These are phyloP conservation scores for Sinelater perroti DNA, from an alignment of 2,888 invertebrate genomes.

Conservation along the genomic window DNA sequence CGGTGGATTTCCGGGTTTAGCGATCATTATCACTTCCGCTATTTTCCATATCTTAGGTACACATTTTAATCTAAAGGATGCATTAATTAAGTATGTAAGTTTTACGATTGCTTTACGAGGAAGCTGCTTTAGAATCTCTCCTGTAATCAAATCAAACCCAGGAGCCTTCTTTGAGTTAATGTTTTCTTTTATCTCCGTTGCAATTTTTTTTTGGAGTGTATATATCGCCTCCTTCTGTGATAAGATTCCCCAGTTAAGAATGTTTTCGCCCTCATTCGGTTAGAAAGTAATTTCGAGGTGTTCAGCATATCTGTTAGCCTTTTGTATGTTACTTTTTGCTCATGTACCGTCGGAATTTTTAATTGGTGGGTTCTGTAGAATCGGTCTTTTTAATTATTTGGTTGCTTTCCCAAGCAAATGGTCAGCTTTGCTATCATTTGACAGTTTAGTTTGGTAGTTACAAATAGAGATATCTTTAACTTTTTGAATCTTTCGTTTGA, in stretches of 20 bases:
- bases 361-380: conserved; percentile 9
- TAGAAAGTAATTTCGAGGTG: conserved; percentile 17
- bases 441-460: conserved; percentile 13
- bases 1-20: conserved; percentile 40
- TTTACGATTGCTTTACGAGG: conserved; percentile 32
- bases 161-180: conserved; percentile 35
- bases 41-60: conserved; percentile 37
- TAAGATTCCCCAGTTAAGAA: not conserved
- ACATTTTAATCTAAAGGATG: conserved; percentile 22
- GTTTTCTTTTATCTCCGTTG: not conserved
- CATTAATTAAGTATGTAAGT: conserved; percentile 12
- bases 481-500: not conserved
- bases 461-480: conserved; percentile 16
- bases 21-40: conserved; percentile 43
- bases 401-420: conserved; percentile 10
- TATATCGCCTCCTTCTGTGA: not conserved
- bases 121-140: conserved; percentile 38
- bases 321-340: conserved; percentile 13
- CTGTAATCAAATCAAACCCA: conserved; percentile 44
- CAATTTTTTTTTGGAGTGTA: not conserved
- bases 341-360: conserved; percentile 13
- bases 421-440: conserved; percentile 8
- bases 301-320: conserved; percentile 18
- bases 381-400: conserved; percentile 11
- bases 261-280: conserved; percentile 7